Percentiles rank a stretch among this genome's conserved stretches.
Evolutionary conservation across 2,888 invertebrate species (phyloP).

Genomic region (Lomographa bimaculata): DNA sequence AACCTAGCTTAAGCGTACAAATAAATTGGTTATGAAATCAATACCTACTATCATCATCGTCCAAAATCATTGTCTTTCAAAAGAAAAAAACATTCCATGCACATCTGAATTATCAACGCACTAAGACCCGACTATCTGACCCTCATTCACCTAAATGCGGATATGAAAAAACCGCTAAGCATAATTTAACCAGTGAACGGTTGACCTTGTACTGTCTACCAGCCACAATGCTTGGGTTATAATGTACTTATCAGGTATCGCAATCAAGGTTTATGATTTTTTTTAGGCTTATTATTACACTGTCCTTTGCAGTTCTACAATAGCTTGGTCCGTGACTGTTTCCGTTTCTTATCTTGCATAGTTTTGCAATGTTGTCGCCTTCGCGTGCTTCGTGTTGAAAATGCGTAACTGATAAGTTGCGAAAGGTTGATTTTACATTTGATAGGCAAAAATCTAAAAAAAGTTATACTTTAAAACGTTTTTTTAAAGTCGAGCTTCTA

Average conservation of each 20-base stretch:
- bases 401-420: too few species aligned
- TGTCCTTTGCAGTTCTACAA: slow-evolving; percentile 22
- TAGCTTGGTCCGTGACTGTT: slow-evolving; percentile 21
- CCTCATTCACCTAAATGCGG: slow-evolving; percentile 46
- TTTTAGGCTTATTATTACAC: slow-evolving; percentile 23
- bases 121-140: too few species aligned
- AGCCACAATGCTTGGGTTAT: slow-evolving; percentile 30
- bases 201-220: slow-evolving; percentile 55
- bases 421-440: too few species aligned
- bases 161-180: slow-evolving; percentile 45
- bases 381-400: not conserved
- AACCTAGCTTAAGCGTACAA: too few species aligned
- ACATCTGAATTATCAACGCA: slow-evolving; percentile 20
- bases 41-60: too few species aligned
- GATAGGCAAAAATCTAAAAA: too few species aligned
- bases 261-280: slow-evolving; percentile 30
- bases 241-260: slow-evolving; percentile 20
- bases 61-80: too few species aligned
- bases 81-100: too few species aligned
- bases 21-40: too few species aligned
- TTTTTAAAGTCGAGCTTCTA: too few species aligned
- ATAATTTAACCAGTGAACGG: slow-evolving; percentile 57
- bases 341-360: slow-evolving; percentile 19
- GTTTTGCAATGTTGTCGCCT: slow-evolving; percentile 19
- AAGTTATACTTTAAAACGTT: too few species aligned